Percentiles rank a stretch among this genome's conserved stretches.
Conservation (phyloP, 2,797 vertebrate species). For the Phoeniculus purpureus region DNA sequence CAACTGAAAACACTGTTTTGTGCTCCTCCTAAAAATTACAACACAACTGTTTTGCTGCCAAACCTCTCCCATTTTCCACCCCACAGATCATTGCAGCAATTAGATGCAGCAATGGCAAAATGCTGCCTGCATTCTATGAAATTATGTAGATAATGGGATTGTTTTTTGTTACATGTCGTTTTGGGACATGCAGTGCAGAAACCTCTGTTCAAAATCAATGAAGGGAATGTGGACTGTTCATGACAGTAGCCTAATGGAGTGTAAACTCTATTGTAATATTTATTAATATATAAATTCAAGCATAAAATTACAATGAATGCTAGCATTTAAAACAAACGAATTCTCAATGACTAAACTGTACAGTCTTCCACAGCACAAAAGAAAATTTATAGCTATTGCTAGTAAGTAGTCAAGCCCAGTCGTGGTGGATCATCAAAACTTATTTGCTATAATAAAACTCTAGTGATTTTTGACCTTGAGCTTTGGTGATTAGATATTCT, state of each 20-base stretch:
- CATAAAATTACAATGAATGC: neutral
- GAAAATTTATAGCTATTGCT: neutral
- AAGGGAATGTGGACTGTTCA: neutral
- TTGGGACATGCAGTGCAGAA: neutral
- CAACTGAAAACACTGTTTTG: neutral
- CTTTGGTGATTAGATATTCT: neutral
- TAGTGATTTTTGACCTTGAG: neutral
- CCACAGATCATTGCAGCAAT: neutral
- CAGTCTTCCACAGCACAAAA: neutral
- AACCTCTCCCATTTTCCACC: neutral
- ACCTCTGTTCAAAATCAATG: neutral
- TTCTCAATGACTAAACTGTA: neutral
- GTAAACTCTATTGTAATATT: neutral
- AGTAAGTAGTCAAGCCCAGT: neutral
- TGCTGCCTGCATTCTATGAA: neutral
- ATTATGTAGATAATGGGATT: neutral
- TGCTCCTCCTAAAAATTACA: neutral
- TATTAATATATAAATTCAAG: neutral
- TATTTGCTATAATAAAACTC: neutral
- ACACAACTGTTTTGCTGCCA: neutral
- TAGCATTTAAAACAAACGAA: neutral
- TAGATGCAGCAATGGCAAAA: neutral
- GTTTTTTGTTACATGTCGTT: neutral
- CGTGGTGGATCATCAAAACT: neutral
- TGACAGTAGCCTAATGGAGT: neutral